Conservation (phyloP, 2,113 vertebrate species). For the Ia io region DNA sequence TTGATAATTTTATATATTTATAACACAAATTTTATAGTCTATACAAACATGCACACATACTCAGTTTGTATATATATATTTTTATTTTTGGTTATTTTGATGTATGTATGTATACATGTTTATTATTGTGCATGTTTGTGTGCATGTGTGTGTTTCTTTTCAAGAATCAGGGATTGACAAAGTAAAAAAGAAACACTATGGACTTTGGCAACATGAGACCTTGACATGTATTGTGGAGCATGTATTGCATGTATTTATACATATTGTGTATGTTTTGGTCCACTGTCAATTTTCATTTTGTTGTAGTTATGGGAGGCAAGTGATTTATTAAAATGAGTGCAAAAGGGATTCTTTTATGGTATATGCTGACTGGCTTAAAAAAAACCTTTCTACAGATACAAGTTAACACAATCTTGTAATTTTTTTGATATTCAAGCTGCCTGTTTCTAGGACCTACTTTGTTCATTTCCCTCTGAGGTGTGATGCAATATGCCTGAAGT, state of each 20-base stretch:
- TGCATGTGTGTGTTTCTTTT: neutral
- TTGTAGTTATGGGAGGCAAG: neutral
- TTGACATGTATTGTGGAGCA: neutral
- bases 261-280: neutral
- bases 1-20: neutral
- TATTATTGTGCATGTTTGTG: neutral
- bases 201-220: rapidly evolving
- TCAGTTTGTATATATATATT: neutral
- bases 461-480: neutral
- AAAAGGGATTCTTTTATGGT: neutral
- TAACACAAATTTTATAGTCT: neutral
- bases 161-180: neutral
- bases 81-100: neutral
- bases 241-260: neutral
- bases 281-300: neutral
- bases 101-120: neutral
- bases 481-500: neutral
- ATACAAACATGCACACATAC: neutral
- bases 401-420: neutral
- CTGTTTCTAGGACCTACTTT: neutral
- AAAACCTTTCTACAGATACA: neutral
- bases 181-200: neutral
- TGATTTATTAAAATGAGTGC: neutral
- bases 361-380: neutral
- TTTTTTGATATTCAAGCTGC: neutral